These are phyloP conservation scores for Protophormia terraenovae DNA, from an alignment of 2,888 invertebrate species.

Conservation along the genomic window DNA sequence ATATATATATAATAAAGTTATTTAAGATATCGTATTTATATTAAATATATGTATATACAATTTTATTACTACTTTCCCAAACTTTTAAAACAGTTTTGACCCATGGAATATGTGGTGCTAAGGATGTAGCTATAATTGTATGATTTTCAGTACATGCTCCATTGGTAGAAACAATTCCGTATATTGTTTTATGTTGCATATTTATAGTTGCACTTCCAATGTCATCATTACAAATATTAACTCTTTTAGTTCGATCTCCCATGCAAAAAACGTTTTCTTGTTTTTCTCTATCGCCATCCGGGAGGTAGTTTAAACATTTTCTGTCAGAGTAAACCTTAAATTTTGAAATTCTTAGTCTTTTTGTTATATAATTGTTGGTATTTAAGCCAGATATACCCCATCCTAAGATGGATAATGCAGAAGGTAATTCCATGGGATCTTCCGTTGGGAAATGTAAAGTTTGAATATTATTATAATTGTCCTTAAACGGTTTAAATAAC, in stretches of 20 bases:
- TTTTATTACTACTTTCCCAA: conserved; percentile 21
- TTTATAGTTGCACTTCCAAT: conserved; percentile 48
- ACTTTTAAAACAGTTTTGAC: conserved; percentile 20
- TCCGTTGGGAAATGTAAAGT: conserved; percentile 19
- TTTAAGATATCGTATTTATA: no score
- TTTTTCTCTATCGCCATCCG: neutral
- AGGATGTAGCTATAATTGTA: conserved; percentile 43
- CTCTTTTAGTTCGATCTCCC: conserved; percentile 54
- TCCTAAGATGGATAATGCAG: conserved; percentile 41
- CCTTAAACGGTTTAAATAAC: conserved; percentile 34
- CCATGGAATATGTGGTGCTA: conserved; percentile 38
- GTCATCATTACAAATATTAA: conserved; percentile 61
- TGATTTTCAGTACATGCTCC: conserved; percentile 33
- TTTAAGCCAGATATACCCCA: conserved; percentile 48
- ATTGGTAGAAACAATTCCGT: conserved; percentile 48
- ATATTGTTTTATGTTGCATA: conserved; percentile 2
- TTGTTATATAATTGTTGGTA: conserved; percentile 34
- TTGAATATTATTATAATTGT: neutral
- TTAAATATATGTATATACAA: neutral
- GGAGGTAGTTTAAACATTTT: conserved; percentile 47
- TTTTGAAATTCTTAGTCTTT: conserved; percentile 45
- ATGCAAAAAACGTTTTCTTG: conserved; percentile 37
- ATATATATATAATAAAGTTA: no score
- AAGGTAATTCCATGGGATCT: conserved; percentile 8
- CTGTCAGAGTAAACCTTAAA: conserved; percentile 53